Base-by-base conservation (phyloP, 2,888 invertebrate genomes). In the Zaprionus obscuricornis region DNA sequence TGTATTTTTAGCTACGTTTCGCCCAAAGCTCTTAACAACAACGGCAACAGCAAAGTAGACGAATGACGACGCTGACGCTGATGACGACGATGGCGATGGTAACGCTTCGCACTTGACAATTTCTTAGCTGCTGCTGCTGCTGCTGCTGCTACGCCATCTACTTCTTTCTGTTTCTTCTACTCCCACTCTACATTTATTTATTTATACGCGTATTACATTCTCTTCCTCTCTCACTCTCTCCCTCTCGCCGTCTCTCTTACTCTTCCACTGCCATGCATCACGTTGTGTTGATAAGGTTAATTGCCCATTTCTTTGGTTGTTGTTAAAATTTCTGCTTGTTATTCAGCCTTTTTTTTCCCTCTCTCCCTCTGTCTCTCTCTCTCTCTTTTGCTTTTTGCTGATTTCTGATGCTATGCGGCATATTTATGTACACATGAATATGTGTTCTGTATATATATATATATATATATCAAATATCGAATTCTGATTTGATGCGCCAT, bases 221-320 rank as follows among this genome's bases (percentile, higher is more conserved):
- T n/a, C n/a, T n/a, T n/a, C n/a, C n/a, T n/a, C n/a, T n/a, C n/a
- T n/a, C n/a, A n/a, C n/a, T n/a, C n/a, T n/a, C n/a, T n/a, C n/a
- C n/a, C n/a, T n/a, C n/a, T n/a, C n/a, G n/a, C n/a, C n/a, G n/a
- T n/a, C n/a, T n/a, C n/a, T n/a, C n/a, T n/a, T n/a, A n/a, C n/a
- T 33, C 64, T 40, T 34, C 16, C 13, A 11, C 65, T 14, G 37
- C 52, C 42, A 27, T 26, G 31, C 33, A 27, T 40, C 60, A 52
- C 69, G 57, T 65, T 59, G 42, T 51, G 27, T 71, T 86, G 81
- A 81, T 76, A 86, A 86, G 77, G 82, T 86, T 86, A 86, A 79
- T 79, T 79, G 78, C 85, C 85, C 74, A 55, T 66, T 73, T 66
- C 60, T 59, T 43, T 54, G 73, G 56, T 47, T 62, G 58, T 39